Percentiles rank a stretch among this genome's conserved stretches.
Evolutionary conservation across 2,113 vertebrate genomes (phyloP).

Genomic region (Oryzias woworae): DNA sequence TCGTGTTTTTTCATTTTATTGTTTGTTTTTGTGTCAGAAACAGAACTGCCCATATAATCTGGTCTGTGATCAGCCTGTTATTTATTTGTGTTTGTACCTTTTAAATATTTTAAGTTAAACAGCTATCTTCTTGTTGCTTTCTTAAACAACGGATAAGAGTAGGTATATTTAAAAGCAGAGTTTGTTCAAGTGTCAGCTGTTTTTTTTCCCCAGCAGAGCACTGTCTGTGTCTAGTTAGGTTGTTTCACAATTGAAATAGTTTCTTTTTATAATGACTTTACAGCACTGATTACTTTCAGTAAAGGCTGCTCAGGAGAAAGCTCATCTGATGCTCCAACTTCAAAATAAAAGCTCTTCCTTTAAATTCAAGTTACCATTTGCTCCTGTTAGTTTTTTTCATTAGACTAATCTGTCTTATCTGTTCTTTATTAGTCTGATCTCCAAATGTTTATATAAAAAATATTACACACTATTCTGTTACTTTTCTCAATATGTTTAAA

Average conservation of each 20-base stretch:
- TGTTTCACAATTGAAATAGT: conserved; percentile 3
- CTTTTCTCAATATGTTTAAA: too few species aligned
- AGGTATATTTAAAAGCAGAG: too few species aligned
- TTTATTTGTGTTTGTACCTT: neutral
- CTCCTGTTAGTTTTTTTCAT: neutral
- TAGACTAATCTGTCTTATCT: too few species aligned
- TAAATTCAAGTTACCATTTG: neutral
- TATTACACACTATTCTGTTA: too few species aligned
- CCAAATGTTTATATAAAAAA: too few species aligned
- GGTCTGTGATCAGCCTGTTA: neutral
- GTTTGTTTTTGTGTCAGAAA: neutral
- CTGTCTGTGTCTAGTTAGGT: neutral
- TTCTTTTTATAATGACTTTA: conserved; percentile 16
- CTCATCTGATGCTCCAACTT: neutral
- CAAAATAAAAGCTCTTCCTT: conserved; percentile 39
- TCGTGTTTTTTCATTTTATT: neutral
- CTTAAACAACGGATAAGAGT: too few species aligned
- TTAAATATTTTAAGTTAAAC: neutral
- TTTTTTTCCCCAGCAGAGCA: neutral
- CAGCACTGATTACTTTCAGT: neutral
- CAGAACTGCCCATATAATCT: neutral
- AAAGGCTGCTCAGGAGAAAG: neutral
- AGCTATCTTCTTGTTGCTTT: too few species aligned
- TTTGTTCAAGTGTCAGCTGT: neutral
- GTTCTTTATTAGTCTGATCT: too few species aligned